Percentiles rank a stretch among this genome's conserved stretches.
These are phyloP conservation scores for Tolmerus cingulatus DNA, from an alignment of 2,888 invertebrate species.

Conservation along the genomic window DNA sequence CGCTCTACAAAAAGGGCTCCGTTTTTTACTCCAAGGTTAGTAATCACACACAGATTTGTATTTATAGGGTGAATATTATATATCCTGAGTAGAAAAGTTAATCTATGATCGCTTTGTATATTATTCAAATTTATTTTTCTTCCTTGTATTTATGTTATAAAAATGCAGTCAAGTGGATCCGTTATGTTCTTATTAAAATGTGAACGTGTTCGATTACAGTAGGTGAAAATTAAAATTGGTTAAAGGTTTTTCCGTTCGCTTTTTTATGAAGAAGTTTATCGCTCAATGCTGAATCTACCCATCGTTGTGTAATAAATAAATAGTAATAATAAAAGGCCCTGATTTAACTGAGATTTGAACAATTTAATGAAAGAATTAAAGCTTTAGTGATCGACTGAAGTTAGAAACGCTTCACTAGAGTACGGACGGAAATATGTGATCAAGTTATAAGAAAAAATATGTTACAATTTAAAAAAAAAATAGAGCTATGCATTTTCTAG, in stretches of 20 bases:
- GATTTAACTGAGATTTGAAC: neutral
- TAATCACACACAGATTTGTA: slow-evolving; percentile 32
- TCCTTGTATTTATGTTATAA: slow-evolving; percentile 7
- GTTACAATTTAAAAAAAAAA: neutral
- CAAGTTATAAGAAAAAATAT: neutral
- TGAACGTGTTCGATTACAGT: neutral
- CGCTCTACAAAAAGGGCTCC: slow-evolving; percentile 11
- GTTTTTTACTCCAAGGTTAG: neutral
- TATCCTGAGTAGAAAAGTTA: slow-evolving; percentile 39
- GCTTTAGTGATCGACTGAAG: neutral
- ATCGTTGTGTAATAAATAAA: neutral
- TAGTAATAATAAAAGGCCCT: neutral
- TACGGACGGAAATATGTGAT: neutral
- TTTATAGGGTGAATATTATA: slow-evolving; percentile 33
- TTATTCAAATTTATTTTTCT: neutral
- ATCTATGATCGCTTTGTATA: slow-evolving; percentile 25
- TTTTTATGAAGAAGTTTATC: neutral
- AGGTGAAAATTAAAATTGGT: slow-evolving; percentile 1
- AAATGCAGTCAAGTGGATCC: slow-evolving; percentile 28
- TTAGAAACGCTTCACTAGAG: neutral
- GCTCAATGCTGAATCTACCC: neutral
- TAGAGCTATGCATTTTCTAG: neutral
- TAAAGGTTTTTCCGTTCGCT: neutral
- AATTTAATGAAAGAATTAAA: neutral
- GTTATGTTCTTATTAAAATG: slow-evolving; percentile 12